A percentile compares a stretch with the other conserved stretches of the same genome.
Conservation (phyloP, 2,113 vertebrate genomes). For the Chunga burmeisteri region DNA sequence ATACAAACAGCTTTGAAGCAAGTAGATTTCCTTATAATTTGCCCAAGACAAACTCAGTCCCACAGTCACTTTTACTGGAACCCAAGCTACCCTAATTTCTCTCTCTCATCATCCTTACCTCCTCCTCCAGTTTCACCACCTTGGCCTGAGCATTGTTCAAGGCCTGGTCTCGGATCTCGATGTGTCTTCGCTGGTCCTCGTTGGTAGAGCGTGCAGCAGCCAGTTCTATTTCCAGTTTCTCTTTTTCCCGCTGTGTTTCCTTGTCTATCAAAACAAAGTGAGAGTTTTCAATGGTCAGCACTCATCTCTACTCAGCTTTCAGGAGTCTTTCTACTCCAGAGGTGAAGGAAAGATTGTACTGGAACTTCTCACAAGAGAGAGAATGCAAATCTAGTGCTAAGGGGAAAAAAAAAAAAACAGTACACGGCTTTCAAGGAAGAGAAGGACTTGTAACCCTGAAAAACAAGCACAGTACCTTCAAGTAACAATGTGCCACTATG, state of each 20-base stretch:
- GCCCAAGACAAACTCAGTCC: background rate
- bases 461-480: background rate
- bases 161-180: constrained; percentile 97
- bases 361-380: background rate
- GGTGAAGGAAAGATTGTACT: background rate
- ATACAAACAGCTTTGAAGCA: constrained; percentile 1
- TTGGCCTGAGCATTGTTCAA: constrained; percentile 96
- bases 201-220: constrained; percentile 88
- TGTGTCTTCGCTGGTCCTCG: constrained; percentile 95
- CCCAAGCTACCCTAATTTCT: background rate
- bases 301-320: background rate
- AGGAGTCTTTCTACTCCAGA: background rate
- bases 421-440: constrained; percentile 11
- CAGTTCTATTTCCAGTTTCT: constrained; percentile 94
- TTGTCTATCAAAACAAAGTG: constrained; percentile 79
- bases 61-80: background rate
- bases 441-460: background rate
- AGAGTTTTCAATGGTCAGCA: background rate
- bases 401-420: background rate
- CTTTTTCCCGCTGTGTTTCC: constrained; percentile 91
- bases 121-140: constrained; percentile 97
- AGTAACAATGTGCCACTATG: background rate
- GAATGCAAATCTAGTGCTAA: background rate
- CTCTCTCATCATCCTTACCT: constrained; percentile 76
- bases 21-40: background rate